Evolutionary conservation across 2,888 invertebrate genomes (phyloP).

Genomic region (Eumerus sabulonum): DNA sequence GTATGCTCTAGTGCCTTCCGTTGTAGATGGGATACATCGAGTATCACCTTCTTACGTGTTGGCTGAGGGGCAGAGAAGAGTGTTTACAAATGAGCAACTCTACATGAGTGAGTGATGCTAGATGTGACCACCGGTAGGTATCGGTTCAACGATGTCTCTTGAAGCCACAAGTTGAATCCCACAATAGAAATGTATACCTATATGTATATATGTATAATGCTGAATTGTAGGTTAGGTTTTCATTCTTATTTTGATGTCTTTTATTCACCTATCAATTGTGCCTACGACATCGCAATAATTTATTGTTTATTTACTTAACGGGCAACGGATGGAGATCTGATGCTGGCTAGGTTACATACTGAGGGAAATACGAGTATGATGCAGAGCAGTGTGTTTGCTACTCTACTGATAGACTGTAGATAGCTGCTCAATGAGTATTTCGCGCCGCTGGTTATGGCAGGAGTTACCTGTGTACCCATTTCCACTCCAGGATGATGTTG

Average conservation of each 20-base stretch:
- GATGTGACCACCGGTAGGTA: conserved; percentile 43
- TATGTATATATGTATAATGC: too few species aligned
- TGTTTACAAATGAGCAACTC: too few species aligned
- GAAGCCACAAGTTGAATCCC: too few species aligned
- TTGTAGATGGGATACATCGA: conserved; percentile 9
- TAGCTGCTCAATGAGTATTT: conserved; percentile 47
- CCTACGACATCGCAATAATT: conserved; percentile 34
- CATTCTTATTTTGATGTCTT: conserved; percentile 31
- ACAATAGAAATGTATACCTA: too few species aligned
- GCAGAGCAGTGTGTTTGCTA: too few species aligned
- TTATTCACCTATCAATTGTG: neutral
- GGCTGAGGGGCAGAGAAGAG: too few species aligned
- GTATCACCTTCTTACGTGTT: too few species aligned
- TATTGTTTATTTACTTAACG: conserved; percentile 19
- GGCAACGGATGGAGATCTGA: neutral
- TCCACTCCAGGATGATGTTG: too few species aligned
- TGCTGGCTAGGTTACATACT: too few species aligned
- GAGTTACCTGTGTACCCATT: conserved; percentile 63
- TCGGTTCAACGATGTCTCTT: conserved; percentile 37
- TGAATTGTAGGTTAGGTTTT: conserved; percentile 56
- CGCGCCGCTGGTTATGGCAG: conserved; percentile 32
- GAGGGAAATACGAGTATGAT: too few species aligned
- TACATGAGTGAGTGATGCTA: conserved; percentile 41
- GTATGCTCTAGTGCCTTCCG: conserved; percentile 57
- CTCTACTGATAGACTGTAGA: too few species aligned